Conservation (phyloP, 2,797 vertebrate species). For the Microctenopoma lineatum region DNA sequence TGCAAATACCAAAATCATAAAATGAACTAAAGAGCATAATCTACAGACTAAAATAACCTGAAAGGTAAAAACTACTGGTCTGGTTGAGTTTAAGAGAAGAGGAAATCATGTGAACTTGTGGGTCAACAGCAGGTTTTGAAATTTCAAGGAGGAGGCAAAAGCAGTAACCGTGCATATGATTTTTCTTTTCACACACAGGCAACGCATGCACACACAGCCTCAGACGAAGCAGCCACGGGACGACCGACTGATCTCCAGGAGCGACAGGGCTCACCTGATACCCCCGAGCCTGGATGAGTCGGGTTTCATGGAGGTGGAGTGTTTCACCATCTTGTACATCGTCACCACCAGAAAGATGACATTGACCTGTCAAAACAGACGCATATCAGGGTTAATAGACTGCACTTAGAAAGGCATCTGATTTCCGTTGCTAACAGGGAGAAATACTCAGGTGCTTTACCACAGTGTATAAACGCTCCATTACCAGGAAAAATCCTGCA, state of each 20-base stretch:
- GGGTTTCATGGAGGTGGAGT: slow-evolving; percentile 98
- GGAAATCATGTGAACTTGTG: slow-evolving; percentile 53
- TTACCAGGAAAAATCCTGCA: neutral
- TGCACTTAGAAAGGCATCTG: slow-evolving; percentile 67
- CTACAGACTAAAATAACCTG: slow-evolving; percentile 42
- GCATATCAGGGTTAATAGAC: slow-evolving; percentile 68
- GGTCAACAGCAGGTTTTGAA: slow-evolving; percentile 59
- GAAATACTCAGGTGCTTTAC: slow-evolving; percentile 6
- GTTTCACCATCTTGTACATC: slow-evolving; percentile 99
- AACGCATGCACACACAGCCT: slow-evolving; percentile 14
- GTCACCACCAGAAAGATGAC: slow-evolving; percentile 98
- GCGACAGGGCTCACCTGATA: slow-evolving; percentile 91
- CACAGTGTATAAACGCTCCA: neutral
- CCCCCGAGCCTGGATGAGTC: slow-evolving; percentile 98
- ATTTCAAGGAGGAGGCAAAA: slow-evolving; percentile 45
- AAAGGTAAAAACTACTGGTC: slow-evolving; percentile 51
- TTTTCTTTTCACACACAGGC: slow-evolving; percentile 48
- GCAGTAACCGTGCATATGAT: slow-evolving; percentile 61
- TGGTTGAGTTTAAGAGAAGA: slow-evolving; percentile 41
- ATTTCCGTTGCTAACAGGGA: slow-evolving; percentile 50
- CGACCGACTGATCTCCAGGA: slow-evolving; percentile 64
- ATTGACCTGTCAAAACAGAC: slow-evolving; percentile 95
- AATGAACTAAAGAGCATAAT: slow-evolving; percentile 45
- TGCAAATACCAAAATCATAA: slow-evolving; percentile 65
- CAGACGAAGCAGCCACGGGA: slow-evolving; percentile 29